These are phyloP conservation scores for Pitangus sulphuratus DNA, from an alignment of 2,797 vertebrate genomes.

Conservation along the genomic window DNA sequence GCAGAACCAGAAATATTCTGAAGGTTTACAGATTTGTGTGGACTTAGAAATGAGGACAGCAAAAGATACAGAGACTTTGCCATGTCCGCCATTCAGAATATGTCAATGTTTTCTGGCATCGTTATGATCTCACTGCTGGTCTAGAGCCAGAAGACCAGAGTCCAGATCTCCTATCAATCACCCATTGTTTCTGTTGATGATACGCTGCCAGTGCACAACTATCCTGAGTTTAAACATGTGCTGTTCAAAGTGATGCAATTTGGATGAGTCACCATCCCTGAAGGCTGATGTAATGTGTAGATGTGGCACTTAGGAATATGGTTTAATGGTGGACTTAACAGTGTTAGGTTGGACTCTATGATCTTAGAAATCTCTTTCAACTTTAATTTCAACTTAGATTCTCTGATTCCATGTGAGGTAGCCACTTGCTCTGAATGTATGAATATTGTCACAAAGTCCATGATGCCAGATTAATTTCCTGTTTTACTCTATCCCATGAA, in stretches of 20 bases:
- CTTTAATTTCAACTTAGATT: background rate
- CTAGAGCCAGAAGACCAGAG: background rate
- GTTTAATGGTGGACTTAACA: background rate
- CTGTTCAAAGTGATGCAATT: background rate
- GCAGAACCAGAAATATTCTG: background rate
- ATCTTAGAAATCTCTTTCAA: background rate
- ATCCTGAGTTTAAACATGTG: background rate
- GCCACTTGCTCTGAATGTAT: background rate
- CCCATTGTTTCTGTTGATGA: background rate
- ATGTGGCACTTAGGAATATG: background rate
- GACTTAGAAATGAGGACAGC: background rate
- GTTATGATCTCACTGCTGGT: background rate
- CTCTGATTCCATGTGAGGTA: background rate
- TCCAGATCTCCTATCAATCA: background rate
- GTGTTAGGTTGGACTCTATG: rapidly evolving
- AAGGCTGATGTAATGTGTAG: background rate
- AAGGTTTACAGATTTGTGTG: background rate
- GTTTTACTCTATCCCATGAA: background rate
- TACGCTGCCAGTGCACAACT: background rate
- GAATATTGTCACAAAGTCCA: background rate
- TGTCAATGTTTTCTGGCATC: background rate
- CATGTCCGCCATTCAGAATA: background rate
- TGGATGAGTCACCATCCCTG: background rate
- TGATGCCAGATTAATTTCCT: background rate
- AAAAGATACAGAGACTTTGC: background rate